Evolutionary conservation across 2,888 invertebrate genomes (phyloP).

Genomic region (Nephrotoma flavescens): DNA sequence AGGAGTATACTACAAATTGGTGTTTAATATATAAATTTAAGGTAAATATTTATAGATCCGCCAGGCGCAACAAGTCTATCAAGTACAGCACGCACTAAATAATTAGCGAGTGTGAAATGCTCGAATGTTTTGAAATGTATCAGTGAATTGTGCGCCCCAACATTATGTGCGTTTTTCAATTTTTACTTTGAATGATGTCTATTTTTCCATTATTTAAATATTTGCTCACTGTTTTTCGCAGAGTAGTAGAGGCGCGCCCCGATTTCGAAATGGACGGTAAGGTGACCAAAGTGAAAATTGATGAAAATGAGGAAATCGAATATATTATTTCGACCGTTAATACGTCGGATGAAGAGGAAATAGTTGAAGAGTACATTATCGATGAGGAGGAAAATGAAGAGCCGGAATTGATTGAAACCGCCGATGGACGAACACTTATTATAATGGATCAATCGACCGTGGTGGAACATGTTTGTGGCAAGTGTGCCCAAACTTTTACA

Average conservation of each 20-base stretch:
- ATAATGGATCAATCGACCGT: conserved; percentile 12
- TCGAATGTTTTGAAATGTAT: background rate
- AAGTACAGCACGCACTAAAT: background rate
- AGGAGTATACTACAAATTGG: background rate
- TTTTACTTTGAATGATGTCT: background rate
- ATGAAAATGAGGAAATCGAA: background rate
- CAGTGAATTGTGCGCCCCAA: background rate
- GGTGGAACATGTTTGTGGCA: conserved; percentile 30
- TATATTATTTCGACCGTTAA: background rate
- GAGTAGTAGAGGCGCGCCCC: background rate
- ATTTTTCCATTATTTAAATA: too few species aligned
- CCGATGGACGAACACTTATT: background rate
- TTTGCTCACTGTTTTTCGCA: background rate
- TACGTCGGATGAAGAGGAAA: background rate
- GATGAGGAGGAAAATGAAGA: conserved; percentile 2
- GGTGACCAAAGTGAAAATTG: background rate
- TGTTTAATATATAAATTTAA: background rate
- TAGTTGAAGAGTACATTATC: conserved; percentile 3
- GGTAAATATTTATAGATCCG: background rate
- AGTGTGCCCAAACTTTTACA: conserved; percentile 27
- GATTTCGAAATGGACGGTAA: background rate
- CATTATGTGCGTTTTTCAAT: background rate
- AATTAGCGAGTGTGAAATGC: background rate
- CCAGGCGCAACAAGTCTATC: conserved; percentile 8
- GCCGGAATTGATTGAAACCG: background rate